phyloP scores from a whole-genome alignment of 2,113 vertebrate genomes.

The Myodes glareolus region DNA sequence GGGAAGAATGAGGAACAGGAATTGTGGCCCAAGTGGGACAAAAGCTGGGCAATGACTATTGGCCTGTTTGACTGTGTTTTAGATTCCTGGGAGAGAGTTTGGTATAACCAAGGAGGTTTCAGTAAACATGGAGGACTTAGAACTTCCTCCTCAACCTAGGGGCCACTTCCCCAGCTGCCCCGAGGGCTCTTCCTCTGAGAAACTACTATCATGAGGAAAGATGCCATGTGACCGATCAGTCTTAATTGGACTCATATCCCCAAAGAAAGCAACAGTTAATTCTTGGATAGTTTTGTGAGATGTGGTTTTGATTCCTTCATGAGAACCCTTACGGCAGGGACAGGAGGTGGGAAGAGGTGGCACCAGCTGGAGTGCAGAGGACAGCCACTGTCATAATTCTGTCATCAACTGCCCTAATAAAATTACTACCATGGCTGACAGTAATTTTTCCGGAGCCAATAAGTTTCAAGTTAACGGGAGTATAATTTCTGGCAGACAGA shows the following conservation, averaged over 20 bases:
- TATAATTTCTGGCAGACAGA: neutral
- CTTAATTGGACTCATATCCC: neutral
- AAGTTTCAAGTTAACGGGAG: neutral
- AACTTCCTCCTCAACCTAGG: constrained; percentile 26
- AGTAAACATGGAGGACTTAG: neutral
- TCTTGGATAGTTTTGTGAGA: neutral
- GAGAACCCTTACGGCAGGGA: neutral
- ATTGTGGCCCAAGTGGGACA: neutral
- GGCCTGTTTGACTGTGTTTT: neutral
- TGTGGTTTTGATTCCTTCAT: neutral
- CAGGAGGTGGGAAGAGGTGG: neutral
- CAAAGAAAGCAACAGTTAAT: constrained; percentile 6
- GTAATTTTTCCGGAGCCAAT: constrained; percentile 18
- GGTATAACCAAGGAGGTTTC: neutral
- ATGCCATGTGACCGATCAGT: neutral
- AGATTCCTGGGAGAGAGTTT: neutral
- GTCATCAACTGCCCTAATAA: neutral
- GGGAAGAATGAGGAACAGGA: neutral
- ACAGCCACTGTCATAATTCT: neutral
- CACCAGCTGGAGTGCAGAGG: neutral
- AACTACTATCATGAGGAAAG: constrained; percentile 20
- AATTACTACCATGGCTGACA: neutral
- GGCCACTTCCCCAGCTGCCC: neutral
- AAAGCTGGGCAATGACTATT: constrained; percentile 17
- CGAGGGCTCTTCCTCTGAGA: neutral